Base-by-base conservation (phyloP, 2,797 vertebrate species). In the Dipus sagitta region DNA sequence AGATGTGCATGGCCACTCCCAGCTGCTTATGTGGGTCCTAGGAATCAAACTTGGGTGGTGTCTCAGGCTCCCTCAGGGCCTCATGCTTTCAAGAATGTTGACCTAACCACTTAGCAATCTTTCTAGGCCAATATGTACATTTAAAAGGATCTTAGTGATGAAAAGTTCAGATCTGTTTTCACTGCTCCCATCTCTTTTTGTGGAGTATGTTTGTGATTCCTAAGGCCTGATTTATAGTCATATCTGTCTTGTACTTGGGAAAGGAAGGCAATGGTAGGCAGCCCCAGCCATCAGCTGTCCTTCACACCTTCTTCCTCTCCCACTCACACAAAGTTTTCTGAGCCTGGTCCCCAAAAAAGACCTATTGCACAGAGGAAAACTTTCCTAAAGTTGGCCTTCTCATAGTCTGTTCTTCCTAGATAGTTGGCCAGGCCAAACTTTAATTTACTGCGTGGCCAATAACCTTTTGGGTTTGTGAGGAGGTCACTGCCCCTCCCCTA, bases 391-490 rank as follows among this genome's bases (percentile, higher is more conserved):
- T 23, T 72, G 58, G 30, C 54, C 47, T 75, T 77, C 21, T 58
- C 54, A 26, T 9, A 86, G 64, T 30, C 24, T 28, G 28, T 72
- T 58, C 52, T 87, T 93, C 82, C 58, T 74, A 85, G 32, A 68
- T 34, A 89, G 42, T 15, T 70, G 71, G 67, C 70, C 38, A 86
- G 28, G 3, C 38, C 47, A 18, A 30, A 42, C 38, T 92, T 95
- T 93, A 72, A 91, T 95, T 76, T 82, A 67, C 68, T 95, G 81
- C 76, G 80, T 88, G 52, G 77, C 23, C 67, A 90, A 60, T 62
- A 86, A 92, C 72, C 58, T 92, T 93, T 75, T 78, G 89, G 68
- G 76, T n/a, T 71, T 74, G 62, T 68, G 64, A 79, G 84, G 84
- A 71, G 62, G 28, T 79, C 38, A 65, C 67, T 74, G 4, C 34